phyloP scores from a whole-genome alignment of 2,113 vertebrate genomes.

The Otus sunia region DNA sequence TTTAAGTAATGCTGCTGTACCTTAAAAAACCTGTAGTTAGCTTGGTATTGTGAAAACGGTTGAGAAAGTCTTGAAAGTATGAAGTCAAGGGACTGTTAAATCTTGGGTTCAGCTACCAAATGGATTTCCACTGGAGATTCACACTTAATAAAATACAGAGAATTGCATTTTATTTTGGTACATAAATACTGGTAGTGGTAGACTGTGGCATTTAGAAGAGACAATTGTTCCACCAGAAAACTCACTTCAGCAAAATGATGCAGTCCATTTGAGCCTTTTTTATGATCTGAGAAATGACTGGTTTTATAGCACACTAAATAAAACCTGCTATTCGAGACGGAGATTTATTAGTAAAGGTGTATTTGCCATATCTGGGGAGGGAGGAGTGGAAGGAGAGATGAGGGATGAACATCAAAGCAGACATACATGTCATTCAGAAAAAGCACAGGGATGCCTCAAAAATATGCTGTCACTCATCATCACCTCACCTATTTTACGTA shows the following conservation, averaged over 20 bases:
- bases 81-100: conserved; percentile 58
- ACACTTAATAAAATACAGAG: conserved; percentile 71
- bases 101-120: conserved; percentile 41
- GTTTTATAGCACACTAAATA: conserved; percentile 76
- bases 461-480: neutral
- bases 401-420: neutral
- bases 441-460: neutral
- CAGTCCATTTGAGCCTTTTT: conserved; percentile 66
- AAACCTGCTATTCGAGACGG: conserved; percentile 66
- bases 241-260: conserved; percentile 65
- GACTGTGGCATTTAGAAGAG: neutral
- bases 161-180: conserved; percentile 64
- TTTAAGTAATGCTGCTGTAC: neutral
- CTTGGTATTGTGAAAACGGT: neutral
- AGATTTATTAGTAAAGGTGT: conserved; percentile 66
- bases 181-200: conserved; percentile 36
- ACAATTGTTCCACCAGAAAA: conserved; percentile 34
- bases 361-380: neutral
- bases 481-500: neutral
- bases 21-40: neutral
- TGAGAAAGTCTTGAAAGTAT: conserved; percentile 29
- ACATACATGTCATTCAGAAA: neutral
- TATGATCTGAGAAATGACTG: conserved; percentile 76
- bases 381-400: neutral
- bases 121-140: conserved; percentile 27